These are phyloP conservation scores for Ichneumoninae sp. DNA, from an alignment of 2,888 invertebrate species.

Conservation along the genomic window DNA sequence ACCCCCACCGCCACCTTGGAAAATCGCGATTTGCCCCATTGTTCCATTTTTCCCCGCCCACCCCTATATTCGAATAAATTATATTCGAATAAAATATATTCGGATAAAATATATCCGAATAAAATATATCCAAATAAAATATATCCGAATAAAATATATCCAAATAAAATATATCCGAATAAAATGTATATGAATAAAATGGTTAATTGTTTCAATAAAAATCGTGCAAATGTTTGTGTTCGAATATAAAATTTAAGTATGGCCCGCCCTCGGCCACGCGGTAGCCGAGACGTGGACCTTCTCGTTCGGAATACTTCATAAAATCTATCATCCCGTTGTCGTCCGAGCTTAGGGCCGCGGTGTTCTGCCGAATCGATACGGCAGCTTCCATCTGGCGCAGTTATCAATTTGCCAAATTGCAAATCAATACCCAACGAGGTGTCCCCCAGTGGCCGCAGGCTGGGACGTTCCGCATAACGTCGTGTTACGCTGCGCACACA, in stretches of 20 bases:
- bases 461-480: slow-evolving; percentile 64
- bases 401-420: slow-evolving; percentile 83
- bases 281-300: neutral
- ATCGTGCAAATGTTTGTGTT: neutral
- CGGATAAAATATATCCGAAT: too few relatives aligned
- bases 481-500: slow-evolving; percentile 25
- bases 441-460: slow-evolving; percentile 65
- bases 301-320: slow-evolving; percentile 13
- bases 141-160: too few relatives aligned
- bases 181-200: neutral
- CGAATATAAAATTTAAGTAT: neutral
- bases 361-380: slow-evolving; percentile 58
- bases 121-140: too few relatives aligned
- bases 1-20: too few relatives aligned
- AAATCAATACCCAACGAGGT: slow-evolving; percentile 76
- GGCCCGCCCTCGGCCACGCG: neutral
- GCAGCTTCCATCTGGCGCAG: slow-evolving; percentile 74
- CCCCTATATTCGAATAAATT: too few relatives aligned
- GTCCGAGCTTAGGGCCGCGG: slow-evolving; percentile 8
- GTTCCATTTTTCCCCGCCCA: too few relatives aligned
- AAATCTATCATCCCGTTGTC: slow-evolving; percentile 17
- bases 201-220: neutral
- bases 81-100: neutral
- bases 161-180: too few relatives aligned
- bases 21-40: too few relatives aligned